Percentiles rank a stretch among this genome's conserved stretches.
phyloP scores from a whole-genome alignment of 2,888 invertebrate species.

The Diachrysia chrysitis region DNA sequence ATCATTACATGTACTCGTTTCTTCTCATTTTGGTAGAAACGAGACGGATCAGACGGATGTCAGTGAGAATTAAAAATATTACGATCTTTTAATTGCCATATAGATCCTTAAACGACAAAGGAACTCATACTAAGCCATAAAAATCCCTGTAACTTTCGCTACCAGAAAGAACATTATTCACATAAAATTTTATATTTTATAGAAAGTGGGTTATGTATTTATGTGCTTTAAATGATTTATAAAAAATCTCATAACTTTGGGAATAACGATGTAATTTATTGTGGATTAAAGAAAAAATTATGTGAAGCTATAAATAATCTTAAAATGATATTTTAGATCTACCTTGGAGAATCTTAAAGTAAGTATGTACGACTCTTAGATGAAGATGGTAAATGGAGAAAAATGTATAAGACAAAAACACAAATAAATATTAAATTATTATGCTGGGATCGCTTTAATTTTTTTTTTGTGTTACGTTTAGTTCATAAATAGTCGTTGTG shows the following conservation, averaged over 20 bases:
- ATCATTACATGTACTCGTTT: too few species aligned
- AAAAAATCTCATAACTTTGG: conserved; percentile 14
- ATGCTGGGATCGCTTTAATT: too few species aligned
- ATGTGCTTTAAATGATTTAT: too few species aligned
- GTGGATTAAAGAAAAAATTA: not conserved
- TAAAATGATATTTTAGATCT: not conserved
- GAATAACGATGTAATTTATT: conserved; percentile 32
- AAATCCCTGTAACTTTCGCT: conserved; percentile 7
- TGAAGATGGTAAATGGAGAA: too few species aligned
- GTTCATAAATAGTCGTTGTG: too few species aligned
- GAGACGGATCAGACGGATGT: not conserved
- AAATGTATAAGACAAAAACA: too few species aligned
- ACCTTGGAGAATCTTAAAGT: not conserved
- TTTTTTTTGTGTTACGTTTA: too few species aligned
- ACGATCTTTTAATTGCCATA: not conserved
- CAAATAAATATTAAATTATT: too few species aligned
- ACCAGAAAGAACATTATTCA: conserved; percentile 13
- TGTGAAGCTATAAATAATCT: not conserved
- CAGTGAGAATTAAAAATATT: not conserved
- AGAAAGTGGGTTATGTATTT: conserved; percentile 39
- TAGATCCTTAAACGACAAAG: not conserved
- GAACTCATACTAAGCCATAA: too few species aligned
- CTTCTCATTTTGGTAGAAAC: too few species aligned
- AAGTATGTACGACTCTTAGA: too few species aligned
- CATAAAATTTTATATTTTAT: conserved; percentile 23